Evolutionary conservation across 2,113 vertebrate species (phyloP).

Genomic region (Urocolius indicus): DNA sequence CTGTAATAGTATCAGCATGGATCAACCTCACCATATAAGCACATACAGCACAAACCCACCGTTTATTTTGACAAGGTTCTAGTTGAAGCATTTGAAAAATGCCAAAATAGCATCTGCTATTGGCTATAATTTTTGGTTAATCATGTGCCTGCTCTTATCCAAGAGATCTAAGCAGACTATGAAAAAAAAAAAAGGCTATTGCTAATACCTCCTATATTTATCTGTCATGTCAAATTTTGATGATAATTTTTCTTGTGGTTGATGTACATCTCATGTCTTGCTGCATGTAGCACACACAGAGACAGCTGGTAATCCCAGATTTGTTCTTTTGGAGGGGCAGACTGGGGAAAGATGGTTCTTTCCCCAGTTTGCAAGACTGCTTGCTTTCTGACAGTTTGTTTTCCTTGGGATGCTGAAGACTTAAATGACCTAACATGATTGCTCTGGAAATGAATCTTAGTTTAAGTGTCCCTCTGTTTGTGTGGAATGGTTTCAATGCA

Average conservation of each 20-base stretch:
- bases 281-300: not conserved
- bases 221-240: slow-evolving; percentile 38
- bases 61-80: slow-evolving; percentile 79
- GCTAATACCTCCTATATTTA: slow-evolving; percentile 58
- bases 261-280: slow-evolving; percentile 49
- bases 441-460: not conserved
- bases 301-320: not conserved
- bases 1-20: slow-evolving; percentile 70
- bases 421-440: not conserved
- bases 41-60: slow-evolving; percentile 74
- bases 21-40: slow-evolving; percentile 85
- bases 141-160: slow-evolving; percentile 33
- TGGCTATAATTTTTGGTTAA: slow-evolving; percentile 55
- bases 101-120: slow-evolving; percentile 70
- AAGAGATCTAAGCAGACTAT: slow-evolving; percentile 36
- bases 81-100: slow-evolving; percentile 78
- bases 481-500: not conserved
- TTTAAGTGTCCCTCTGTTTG: not conserved
- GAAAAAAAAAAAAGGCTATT: slow-evolving; percentile 50
- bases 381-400: not conserved
- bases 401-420: not conserved
- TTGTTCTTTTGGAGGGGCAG: not conserved
- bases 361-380: not conserved
- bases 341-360: not conserved
- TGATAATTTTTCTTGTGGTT: slow-evolving; percentile 41